Percentiles rank a stretch among this genome's conserved stretches.
Evolutionary conservation across 1,140 invertebrate genomes (phyloP).

Genomic region (Euglossa dilemma): DNA sequence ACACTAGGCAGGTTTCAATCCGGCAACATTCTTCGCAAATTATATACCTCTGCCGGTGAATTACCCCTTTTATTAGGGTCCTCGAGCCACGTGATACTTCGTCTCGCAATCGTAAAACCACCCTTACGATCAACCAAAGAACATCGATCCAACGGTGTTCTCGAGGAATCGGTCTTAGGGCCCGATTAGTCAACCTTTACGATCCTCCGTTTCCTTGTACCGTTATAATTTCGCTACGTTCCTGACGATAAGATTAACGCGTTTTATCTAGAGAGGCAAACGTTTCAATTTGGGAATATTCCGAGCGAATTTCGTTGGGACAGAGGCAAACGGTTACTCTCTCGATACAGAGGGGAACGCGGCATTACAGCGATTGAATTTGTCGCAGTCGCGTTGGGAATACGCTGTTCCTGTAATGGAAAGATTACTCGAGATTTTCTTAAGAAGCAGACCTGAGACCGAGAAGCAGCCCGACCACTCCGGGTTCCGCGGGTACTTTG

Average conservation of each 20-base stretch:
- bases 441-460: not conserved
- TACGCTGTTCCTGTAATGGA: constrained; percentile 20
- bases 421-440: constrained; percentile 43
- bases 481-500: constrained; percentile 23
- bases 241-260: not conserved
- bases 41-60: not conserved
- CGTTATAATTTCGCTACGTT: too few species aligned
- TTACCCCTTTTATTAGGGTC: not conserved
- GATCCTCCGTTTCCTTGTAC: too few species aligned
- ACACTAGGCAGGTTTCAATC: not conserved
- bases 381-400: not conserved
- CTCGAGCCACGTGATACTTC: not conserved
- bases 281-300: not conserved
- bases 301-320: not conserved
- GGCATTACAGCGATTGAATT: constrained; percentile 24
- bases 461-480: not conserved
- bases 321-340: not conserved
- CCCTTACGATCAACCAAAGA: not conserved
- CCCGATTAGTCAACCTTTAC: too few species aligned
- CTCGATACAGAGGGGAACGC: not conserved
- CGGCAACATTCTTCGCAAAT: not conserved
- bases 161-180: too few species aligned
- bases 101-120: not conserved
- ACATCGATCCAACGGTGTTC: not conserved
- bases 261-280: not conserved